A percentile compares a stretch with the other conserved stretches of the same genome.
phyloP scores from a whole-genome alignment of 2,113 vertebrate species.

The pig (Sus scrofa) region DNA sequence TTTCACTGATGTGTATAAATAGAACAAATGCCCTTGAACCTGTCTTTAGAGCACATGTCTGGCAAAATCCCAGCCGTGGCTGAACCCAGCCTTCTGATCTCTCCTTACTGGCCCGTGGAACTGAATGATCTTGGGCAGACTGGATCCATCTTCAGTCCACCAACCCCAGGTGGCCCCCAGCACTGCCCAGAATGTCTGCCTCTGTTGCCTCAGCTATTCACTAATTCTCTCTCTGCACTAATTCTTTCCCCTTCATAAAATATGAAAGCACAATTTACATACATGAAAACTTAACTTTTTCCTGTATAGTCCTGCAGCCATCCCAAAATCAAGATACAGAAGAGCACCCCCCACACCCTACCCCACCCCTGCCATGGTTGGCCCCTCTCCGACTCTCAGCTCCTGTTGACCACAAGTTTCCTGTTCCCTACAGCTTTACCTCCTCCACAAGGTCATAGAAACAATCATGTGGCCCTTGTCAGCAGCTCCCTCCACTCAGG shows the following conservation, averaged over 20 bases:
- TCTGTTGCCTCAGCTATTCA: background rate
- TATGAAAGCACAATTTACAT: background rate
- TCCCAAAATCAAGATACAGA: background rate
- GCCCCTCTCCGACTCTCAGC: background rate
- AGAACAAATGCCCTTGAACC: background rate
- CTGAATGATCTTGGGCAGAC: background rate
- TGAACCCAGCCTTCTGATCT: background rate
- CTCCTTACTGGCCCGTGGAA: background rate
- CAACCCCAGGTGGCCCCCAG: background rate
- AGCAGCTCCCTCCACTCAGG: background rate
- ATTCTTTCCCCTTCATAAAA: background rate
- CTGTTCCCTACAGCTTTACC: background rate
- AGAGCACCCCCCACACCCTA: rapidly evolving
- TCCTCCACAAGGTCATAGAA: background rate
- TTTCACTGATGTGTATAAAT: too few relatives aligned
- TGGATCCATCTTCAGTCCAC: background rate
- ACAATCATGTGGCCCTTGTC: too few relatives aligned
- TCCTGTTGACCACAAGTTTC: rapidly evolving
- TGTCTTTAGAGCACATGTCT: background rate
- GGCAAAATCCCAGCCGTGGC: background rate
- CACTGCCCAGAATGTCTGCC: background rate
- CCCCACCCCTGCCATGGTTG: background rate
- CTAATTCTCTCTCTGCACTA: background rate
- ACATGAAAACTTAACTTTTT: background rate
- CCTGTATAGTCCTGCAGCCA: background rate